A percentile compares a stretch with the other conserved stretches of the same genome.
phyloP scores from a whole-genome alignment of 2,113 vertebrate genomes.

The Lycaon pictus region DNA sequence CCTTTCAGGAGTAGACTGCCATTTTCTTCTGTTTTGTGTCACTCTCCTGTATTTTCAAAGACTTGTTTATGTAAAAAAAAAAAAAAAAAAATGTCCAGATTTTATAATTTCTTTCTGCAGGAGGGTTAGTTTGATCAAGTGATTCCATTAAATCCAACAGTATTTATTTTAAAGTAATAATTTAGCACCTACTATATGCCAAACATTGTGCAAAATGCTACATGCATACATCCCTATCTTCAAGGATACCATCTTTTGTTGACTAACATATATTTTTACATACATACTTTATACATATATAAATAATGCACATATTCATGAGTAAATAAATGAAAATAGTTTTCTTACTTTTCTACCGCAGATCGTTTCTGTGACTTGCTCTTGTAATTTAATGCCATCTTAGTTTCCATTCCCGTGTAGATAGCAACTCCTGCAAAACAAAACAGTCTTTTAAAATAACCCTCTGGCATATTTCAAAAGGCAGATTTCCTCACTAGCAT shows the following conservation, averaged over 20 bases:
- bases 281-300: not conserved
- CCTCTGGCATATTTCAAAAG: not conserved
- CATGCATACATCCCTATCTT: not conserved
- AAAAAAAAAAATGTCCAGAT: not conserved
- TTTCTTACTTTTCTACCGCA: slow-evolving; percentile 97
- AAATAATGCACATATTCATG: not conserved
- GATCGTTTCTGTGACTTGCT: slow-evolving; percentile 99
- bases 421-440: slow-evolving; percentile 94
- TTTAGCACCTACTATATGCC: not conserved
- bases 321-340: slow-evolving; percentile 51
- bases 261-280: not conserved
- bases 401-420: slow-evolving; percentile 99
- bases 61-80: not conserved
- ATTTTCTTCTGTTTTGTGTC: not conserved
- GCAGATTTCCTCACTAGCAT: not conserved
- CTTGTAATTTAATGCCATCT: slow-evolving; percentile 99
- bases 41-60: not conserved
- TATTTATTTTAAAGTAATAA: slow-evolving; percentile 50
- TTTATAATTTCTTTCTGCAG: not conserved
- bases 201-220: slow-evolving; percentile 41
- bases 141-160: not conserved
- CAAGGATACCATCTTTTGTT: not conserved
- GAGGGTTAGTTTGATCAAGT: not conserved
- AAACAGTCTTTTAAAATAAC: slow-evolving; percentile 51
- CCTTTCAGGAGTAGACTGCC: not conserved